A percentile compares a stretch with the other conserved stretches of the same genome.
These are phyloP conservation scores for Parnassius apollo DNA, from an alignment of 2,888 invertebrate species.

Conservation along the genomic window DNA sequence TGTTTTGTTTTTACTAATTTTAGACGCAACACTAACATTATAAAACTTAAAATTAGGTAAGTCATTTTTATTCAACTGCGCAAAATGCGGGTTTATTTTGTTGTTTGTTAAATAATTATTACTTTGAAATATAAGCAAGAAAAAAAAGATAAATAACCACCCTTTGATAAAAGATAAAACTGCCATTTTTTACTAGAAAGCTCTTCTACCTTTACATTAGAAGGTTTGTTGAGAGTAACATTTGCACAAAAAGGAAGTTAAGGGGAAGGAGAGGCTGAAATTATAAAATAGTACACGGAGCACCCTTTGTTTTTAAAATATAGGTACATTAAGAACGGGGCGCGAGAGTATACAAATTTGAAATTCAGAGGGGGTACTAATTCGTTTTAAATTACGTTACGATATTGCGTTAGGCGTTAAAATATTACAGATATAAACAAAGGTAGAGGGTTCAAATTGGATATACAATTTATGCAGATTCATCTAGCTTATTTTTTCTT, in stretches of 20 bases:
- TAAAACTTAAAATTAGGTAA: no score
- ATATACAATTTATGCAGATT: neutral
- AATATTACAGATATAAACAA: constrained; percentile 73
- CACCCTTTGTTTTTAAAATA: constrained; percentile 73
- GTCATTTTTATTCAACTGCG: no score
- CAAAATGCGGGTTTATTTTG: no score
- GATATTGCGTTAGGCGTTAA: constrained; percentile 74
- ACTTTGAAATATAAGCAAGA: constrained; percentile 10
- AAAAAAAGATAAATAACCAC: constrained; percentile 24
- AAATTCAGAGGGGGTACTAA: constrained; percentile 73
- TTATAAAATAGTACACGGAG: constrained; percentile 68
- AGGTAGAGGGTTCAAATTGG: constrained; percentile 26
- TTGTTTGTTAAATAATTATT: neutral
- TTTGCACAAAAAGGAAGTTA: constrained; percentile 45
- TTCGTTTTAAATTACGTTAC: constrained; percentile 80
- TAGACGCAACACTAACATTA: no score
- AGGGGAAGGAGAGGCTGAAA: constrained; percentile 49
- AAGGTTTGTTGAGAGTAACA: constrained; percentile 62
- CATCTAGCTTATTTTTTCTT: neutral
- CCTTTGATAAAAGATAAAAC: constrained; percentile 56
- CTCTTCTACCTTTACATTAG: constrained; percentile 65
- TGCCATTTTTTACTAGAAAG: constrained; percentile 54
- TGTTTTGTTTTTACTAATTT: no score
- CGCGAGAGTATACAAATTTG: constrained; percentile 76
- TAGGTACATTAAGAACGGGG: constrained; percentile 59